These are phyloP conservation scores for Eupithecia vulgata DNA, from an alignment of 2,888 invertebrate species.

Conservation along the genomic window DNA sequence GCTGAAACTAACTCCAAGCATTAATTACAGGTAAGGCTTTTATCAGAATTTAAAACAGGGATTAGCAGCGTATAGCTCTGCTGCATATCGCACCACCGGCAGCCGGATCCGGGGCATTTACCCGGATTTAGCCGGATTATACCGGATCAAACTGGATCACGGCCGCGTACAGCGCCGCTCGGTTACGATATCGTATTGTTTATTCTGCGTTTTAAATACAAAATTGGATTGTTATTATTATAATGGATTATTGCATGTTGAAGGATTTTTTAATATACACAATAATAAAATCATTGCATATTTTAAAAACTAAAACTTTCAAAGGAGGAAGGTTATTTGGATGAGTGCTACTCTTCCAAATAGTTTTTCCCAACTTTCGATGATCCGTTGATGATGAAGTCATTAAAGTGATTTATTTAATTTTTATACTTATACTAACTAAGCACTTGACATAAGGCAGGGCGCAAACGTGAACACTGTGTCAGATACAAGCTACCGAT, in stretches of 20 bases:
- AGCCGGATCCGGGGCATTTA: constrained; percentile 60
- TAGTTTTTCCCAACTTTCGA: too few relatives aligned
- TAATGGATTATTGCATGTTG: constrained; percentile 39
- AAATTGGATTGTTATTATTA: constrained; percentile 65
- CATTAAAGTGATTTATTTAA: too few relatives aligned
- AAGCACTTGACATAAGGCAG: too few relatives aligned
- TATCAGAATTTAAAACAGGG: constrained; percentile 82
- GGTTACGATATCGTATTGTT: constrained; percentile 78
- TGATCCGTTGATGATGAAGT: too few relatives aligned
- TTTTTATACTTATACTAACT: too few relatives aligned
- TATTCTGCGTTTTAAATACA: constrained; percentile 72
- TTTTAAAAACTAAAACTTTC: too few relatives aligned
- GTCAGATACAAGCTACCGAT: too few relatives aligned
- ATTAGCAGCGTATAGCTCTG: constrained; percentile 76
- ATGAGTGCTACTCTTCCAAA: too few relatives aligned
- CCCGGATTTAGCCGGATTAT: constrained; percentile 67
- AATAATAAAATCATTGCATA: too few relatives aligned
- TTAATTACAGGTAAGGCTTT: constrained; percentile 65
- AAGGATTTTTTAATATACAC: constrained; percentile 6
- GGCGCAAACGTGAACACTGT: too few relatives aligned
- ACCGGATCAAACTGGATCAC: constrained; percentile 42
- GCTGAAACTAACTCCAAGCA: constrained; percentile 20
- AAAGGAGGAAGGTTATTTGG: too few relatives aligned
- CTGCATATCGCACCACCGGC: constrained; percentile 71
- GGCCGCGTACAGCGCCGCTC: constrained; percentile 59